Conservation (phyloP, 1,140 invertebrate genomes). For the Bemisia tabaci region DNA sequence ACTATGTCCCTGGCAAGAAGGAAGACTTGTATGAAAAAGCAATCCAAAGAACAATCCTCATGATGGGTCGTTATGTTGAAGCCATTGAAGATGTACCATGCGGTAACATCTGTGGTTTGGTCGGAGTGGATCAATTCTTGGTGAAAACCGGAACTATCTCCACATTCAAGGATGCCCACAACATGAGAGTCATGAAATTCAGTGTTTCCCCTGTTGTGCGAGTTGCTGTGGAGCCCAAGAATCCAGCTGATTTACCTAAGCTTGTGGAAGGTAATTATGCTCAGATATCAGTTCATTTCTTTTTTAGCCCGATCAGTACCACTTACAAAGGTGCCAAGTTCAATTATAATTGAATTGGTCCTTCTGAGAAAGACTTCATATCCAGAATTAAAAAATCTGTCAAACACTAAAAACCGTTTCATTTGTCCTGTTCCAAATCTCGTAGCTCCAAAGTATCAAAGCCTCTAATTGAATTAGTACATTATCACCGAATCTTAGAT, state of each 20-base stretch:
- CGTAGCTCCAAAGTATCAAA: too few relatives aligned
- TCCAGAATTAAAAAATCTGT: too few relatives aligned
- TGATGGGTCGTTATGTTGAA: constrained; percentile 99
- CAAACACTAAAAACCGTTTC: too few relatives aligned
- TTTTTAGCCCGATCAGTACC: too few relatives aligned
- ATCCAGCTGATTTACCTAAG: constrained; percentile 97
- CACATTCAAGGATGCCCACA: constrained; percentile 98
- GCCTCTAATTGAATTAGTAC: too few relatives aligned
- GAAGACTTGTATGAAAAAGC: constrained; percentile 98
- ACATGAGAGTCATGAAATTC: constrained; percentile 98
- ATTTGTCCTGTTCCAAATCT: too few relatives aligned
- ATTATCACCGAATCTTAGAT: too few relatives aligned
- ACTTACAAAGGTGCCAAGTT: too few relatives aligned
- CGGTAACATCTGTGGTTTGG: constrained; percentile 99
- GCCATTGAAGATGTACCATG: constrained; percentile 98
- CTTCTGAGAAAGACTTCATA: too few relatives aligned
- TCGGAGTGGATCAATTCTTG: constrained; percentile 98
- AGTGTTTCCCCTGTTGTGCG: constrained; percentile 98
- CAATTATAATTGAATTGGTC: too few relatives aligned
- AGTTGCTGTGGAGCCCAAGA: constrained; percentile 98
- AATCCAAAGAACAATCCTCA: constrained; percentile 97
- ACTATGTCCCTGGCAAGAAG: constrained; percentile 95
- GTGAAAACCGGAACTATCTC: constrained; percentile 99
- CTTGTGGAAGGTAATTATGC: constrained; percentile 79
- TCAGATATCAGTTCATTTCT: neutral